Conservation (phyloP, 2,113 vertebrate genomes). For the Papio anubis region DNA sequence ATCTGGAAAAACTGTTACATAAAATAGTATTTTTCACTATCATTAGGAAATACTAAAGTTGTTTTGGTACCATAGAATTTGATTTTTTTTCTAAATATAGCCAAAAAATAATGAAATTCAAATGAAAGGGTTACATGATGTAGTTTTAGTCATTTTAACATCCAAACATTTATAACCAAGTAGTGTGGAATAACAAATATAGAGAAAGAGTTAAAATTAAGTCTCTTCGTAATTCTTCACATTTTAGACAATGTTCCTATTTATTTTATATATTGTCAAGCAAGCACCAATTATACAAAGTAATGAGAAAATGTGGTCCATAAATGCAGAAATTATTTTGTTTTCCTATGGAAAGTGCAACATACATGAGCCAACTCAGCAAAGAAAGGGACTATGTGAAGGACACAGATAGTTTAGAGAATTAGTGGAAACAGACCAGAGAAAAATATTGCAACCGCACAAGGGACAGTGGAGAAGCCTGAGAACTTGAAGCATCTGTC, state of each 20-base stretch:
- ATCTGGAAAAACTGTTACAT: background rate
- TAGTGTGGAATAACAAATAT: background rate
- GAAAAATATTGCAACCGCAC: slow-evolving; percentile 40
- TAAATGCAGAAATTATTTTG: background rate
- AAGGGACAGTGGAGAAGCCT: background rate
- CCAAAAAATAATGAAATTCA: background rate
- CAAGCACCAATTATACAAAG: background rate
- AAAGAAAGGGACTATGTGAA: slow-evolving; percentile 32
- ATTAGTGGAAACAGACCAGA: slow-evolving; percentile 1
- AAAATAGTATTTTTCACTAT: background rate
- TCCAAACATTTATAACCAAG: background rate
- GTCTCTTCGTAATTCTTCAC: background rate
- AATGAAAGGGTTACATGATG: background rate
- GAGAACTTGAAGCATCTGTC: background rate
- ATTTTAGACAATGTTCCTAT: background rate
- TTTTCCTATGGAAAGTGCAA: slow-evolving; percentile 36
- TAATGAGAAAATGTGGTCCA: background rate
- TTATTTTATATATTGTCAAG: background rate
- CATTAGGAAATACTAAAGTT: slow-evolving; percentile 10
- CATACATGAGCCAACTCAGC: slow-evolving; percentile 9
- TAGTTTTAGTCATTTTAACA: slow-evolving; percentile 16
- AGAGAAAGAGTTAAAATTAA: slow-evolving; percentile 12
- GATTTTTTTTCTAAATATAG: background rate
- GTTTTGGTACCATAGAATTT: background rate
- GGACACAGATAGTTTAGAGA: background rate